Percentiles rank a stretch among this genome's conserved stretches.
These are phyloP conservation scores for Nicator chloris DNA, from an alignment of 2,113 vertebrate species.

Conservation along the genomic window DNA sequence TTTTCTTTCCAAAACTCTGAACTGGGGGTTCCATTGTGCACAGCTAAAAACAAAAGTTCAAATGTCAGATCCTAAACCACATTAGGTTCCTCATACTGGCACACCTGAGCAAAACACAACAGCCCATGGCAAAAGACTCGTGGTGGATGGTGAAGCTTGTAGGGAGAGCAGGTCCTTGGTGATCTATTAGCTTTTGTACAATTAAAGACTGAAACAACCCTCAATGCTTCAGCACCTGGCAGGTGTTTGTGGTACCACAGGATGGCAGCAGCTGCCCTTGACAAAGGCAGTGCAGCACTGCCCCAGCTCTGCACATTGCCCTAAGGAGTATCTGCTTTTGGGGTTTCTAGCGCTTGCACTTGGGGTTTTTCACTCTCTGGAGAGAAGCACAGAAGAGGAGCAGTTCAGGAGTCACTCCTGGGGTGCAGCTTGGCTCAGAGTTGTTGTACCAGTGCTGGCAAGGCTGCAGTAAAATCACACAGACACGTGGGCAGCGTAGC, in stretches of 20 bases:
- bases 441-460: accelerated
- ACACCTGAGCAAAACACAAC: background rate
- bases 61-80: background rate
- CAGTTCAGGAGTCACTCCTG: background rate
- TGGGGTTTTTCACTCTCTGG: background rate
- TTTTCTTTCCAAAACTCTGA: background rate
- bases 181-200: accelerated
- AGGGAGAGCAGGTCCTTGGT: accelerated
- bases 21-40: accelerated
- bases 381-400: background rate
- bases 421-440: background rate
- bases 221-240: accelerated
- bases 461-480: accelerated
- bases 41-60: background rate
- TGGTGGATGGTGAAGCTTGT: background rate
- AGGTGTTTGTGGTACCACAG: background rate
- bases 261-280: conserved; percentile 8
- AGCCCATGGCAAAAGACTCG: accelerated
- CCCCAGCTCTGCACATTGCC: accelerated
- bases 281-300: background rate
- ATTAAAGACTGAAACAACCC: background rate
- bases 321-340: accelerated
- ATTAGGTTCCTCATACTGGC: accelerated
- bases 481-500: accelerated
- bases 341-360: background rate